These are phyloP conservation scores for Corythornis madagascariensis DNA, from an alignment of 2,113 vertebrate species.

Conservation along the genomic window DNA sequence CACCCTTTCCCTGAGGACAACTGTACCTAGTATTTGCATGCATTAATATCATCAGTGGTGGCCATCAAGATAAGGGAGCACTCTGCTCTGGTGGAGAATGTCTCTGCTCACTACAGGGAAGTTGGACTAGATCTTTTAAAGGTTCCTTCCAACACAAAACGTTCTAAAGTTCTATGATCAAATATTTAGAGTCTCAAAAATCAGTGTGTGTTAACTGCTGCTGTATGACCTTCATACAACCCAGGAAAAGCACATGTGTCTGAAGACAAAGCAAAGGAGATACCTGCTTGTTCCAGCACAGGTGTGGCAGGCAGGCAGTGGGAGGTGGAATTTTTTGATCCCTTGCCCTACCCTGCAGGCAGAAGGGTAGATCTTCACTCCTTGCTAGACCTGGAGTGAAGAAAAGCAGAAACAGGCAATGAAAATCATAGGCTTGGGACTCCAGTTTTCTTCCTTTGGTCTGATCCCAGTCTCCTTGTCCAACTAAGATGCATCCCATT, in stretches of 20 bases:
- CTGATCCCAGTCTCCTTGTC: neutral
- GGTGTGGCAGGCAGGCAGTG: neutral
- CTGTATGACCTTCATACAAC: neutral
- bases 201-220: neutral
- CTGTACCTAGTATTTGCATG: neutral
- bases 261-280: neutral
- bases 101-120: neutral
- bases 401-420: neutral
- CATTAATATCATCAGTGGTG: neutral
- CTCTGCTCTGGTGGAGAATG: neutral
- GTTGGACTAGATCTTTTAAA: neutral
- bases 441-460: neutral
- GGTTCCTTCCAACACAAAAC: neutral
- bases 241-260: neutral
- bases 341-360: neutral
- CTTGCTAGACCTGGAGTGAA: neutral
- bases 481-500: neutral
- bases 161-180: neutral
- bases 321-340: neutral
- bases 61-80: neutral
- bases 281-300: neutral
- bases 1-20: neutral
- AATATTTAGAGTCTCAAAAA: neutral
- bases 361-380: neutral
- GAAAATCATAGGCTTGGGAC: neutral